phyloP scores from a whole-genome alignment of 2,888 invertebrate genomes.

The Drosophila subquinaria region DNA sequence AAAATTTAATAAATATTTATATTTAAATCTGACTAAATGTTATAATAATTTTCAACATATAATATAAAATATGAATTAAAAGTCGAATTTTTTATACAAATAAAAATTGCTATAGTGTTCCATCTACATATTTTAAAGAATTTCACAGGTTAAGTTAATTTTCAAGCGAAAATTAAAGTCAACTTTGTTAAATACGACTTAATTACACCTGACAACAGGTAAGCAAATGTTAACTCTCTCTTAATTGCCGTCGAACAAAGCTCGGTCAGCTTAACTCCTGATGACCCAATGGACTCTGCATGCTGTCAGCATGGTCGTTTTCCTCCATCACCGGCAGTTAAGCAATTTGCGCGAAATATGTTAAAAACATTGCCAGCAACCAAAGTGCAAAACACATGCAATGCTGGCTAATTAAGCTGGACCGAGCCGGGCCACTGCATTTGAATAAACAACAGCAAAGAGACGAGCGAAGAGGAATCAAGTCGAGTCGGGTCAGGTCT shows the following conservation, averaged over 20 bases:
- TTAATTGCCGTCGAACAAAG: constrained; percentile 54
- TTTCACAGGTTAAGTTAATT: constrained; percentile 4
- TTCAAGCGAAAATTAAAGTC: constrained; percentile 9
- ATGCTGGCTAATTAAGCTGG: constrained; percentile 75
- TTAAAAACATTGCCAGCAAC: constrained; percentile 40
- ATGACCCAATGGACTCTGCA: constrained; percentile 51
- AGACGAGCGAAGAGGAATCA: neutral
- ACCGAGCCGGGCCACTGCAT: constrained; percentile 61
- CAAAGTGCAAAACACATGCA: constrained; percentile 76
- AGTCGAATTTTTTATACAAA: too few relatives aligned
- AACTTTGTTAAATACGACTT: constrained; percentile 35
- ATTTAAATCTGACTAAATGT: too few relatives aligned
- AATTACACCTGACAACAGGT: constrained; percentile 38
- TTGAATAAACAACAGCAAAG: constrained; percentile 43
- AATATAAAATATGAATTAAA: too few relatives aligned
- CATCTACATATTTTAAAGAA: neutral
- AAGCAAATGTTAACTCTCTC: constrained; percentile 35
- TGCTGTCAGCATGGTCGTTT: constrained; percentile 49
- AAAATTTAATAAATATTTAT: too few relatives aligned
- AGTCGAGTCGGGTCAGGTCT: constrained; percentile 18
- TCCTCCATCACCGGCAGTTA: constrained; percentile 27
- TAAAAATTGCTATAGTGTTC: too few relatives aligned
- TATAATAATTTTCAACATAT: too few relatives aligned
- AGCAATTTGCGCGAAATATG: constrained; percentile 60
- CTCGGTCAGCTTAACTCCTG: constrained; percentile 37